Evolutionary conservation across 1,140 invertebrate species (phyloP), one percentile per base, ranked within the genome.

Genomic region (Aplysia californica): DNA sequence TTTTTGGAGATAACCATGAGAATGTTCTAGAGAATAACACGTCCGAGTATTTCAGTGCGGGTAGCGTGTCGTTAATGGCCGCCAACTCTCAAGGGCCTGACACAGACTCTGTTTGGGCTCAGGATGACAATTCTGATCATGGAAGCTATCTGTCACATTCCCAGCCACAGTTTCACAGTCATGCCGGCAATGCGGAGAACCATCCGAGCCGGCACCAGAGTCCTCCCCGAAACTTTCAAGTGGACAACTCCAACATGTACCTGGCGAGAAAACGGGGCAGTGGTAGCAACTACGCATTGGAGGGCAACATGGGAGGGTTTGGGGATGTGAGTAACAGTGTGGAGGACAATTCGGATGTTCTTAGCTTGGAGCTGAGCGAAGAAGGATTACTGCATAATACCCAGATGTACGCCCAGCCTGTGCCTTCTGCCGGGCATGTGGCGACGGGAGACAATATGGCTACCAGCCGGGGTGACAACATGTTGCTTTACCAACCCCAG

Each of bases 321-420:
- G 75, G 64, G 26, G 65, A 75, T 58, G 65, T 33, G 21, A 36
- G 20, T 38, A 55, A 20, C 26, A 38, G 4, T 10, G 64, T 56
- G 50, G 64, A 75, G 6, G 65, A 56, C 35, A 68, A 68, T 36
- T 58, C 50, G 23, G 70, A 72, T 61, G 70, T 58, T 23, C 36
- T 72, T n/a, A 72, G 33, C 38, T n/a, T 66, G 18, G 72, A 75
- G n/a, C 72, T 75, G 23, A 65, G 72, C 66, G 72, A 75, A 36
- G 72, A 75, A n/a, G 72, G 72, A 26, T 23, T 75, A 35, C 61
- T 64, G 31, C 72, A 75, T 10, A 36, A 29, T 23, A 75, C 59
- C n/a, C 71, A 74, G 33, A 64, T 64, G 71, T 74, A 74, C 64
- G 71, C 71, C 31, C 72, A 75, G 41, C 72, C 72, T 38, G 1